Evolutionary conservation across 2,888 invertebrate species (phyloP).

Genomic region (Eupsilia transversa): DNA sequence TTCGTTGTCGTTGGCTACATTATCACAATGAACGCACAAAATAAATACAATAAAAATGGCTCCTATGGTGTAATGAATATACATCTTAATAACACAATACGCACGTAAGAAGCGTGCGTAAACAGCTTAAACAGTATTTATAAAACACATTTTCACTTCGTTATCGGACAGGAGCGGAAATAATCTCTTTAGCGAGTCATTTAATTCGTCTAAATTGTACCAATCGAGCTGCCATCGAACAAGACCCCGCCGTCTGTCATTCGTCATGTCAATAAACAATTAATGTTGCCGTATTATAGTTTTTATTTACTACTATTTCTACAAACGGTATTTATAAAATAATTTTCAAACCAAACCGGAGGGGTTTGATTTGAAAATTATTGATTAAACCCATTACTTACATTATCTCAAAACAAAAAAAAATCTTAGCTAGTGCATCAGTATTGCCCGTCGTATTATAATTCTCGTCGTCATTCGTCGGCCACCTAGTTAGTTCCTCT

Average conservation of each 20-base stretch:
- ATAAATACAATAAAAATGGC: constrained; percentile 91
- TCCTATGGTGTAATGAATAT: constrained; percentile 88
- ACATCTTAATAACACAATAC: constrained; percentile 84
- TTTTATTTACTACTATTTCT: constrained; percentile 25
- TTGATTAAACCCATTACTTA: no score
- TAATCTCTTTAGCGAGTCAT: constrained; percentile 82
- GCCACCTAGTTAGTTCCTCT: neutral
- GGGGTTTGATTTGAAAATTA: no score
- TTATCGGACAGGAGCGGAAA: constrained; percentile 79
- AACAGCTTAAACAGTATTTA: constrained; percentile 82
- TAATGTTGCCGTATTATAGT: constrained; percentile 78
- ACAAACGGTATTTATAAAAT: neutral
- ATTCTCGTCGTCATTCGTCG: no score
- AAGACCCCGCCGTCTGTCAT: constrained; percentile 89
- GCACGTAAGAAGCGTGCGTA: constrained; percentile 82
- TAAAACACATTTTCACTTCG: constrained; percentile 87
- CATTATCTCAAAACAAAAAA: no score
- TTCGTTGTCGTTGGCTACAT: constrained; percentile 89
- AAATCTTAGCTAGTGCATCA: neutral
- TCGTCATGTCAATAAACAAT: constrained; percentile 90
- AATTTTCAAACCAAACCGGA: neutral
- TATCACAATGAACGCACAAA: constrained; percentile 90
- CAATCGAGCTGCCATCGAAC: constrained; percentile 85
- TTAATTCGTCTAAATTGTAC: constrained; percentile 81
- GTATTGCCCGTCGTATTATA: no score